Evolutionary conservation across 2,797 vertebrate species (phyloP), one percentile per base, ranked within the genome.

Genomic region (Myotis myotis): DNA sequence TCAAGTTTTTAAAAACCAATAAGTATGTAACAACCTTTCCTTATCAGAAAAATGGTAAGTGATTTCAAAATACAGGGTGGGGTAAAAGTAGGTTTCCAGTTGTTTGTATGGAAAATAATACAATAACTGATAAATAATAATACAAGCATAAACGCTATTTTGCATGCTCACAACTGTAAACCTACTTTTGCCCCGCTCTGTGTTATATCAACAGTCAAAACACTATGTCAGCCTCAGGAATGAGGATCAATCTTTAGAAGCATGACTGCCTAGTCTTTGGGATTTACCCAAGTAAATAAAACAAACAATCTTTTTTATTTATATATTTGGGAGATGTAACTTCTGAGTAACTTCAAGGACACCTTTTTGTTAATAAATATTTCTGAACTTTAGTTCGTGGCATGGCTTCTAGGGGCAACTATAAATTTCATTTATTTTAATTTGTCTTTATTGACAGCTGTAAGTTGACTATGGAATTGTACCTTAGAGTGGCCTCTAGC

Each of bases 361-460:
- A 15, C 1, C 7, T 70, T 47, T 70, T 64, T 60, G 33, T 86
- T 49, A 51, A 93, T 86, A 97, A 92, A 93, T 62, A 89, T 95
- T 82, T 94, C 30, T 80, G n/a, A 85, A 91, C 71, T 96, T 95
- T 95, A 95, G 76, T 93, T 92, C 93, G 80, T 91, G 55, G 62
- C 86, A 74, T 94, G 90, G 93, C 87, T 91, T 95, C 60, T 51
- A 82, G 81, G n/a, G 72, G 75, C 62, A 96, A 95, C 68, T 84
- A 49, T 41, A 55, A 30, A 62, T 30, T 6, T 62, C 25, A 30
- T 62, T 15, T 11, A 11, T 57, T 57, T 57, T 15, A 62, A 6
- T 62, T 62, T 62, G 3, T 62, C 60, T 15, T 62, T 62, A 30
- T 30, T 30, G 60, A 28, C 12, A 5, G 28, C 25, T 15, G 60